Percentiles rank a stretch among this genome's conserved stretches.
phyloP scores from a whole-genome alignment of 2,797 vertebrate species.

The Myotis findleyi region DNA sequence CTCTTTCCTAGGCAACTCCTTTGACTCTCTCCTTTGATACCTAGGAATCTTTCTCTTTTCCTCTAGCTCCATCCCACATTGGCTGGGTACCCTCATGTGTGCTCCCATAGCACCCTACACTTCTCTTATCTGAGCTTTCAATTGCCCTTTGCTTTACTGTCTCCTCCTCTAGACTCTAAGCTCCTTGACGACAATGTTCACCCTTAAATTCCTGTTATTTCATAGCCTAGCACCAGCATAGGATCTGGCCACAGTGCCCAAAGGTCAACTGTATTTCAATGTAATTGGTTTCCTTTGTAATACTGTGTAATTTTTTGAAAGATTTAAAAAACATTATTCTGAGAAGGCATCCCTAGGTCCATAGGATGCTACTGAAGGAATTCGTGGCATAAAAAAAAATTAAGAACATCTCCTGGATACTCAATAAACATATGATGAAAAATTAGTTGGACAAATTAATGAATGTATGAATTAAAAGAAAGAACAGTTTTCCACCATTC shows the following conservation, averaged over 20 bases:
- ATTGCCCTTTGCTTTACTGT: not conserved
- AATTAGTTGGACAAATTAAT: not conserved
- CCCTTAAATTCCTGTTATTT: not conserved
- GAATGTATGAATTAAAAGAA: not conserved
- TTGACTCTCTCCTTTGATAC: not conserved
- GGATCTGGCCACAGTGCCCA: not conserved
- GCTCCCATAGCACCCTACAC: not conserved
- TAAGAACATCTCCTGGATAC: slow-evolving; percentile 28
- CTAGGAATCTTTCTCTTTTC: slow-evolving; percentile 1
- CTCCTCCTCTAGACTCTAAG: not conserved
- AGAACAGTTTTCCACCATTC: not conserved
- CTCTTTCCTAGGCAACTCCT: not conserved
- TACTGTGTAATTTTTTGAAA: not conserved
- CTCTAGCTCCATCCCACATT: not conserved
- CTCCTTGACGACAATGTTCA: not conserved
- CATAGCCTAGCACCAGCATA: not conserved
- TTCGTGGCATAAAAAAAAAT: not conserved
- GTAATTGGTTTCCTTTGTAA: slow-evolving; percentile 2
- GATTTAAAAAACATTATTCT: not conserved
- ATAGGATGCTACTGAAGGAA: not conserved
- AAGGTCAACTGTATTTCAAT: not conserved
- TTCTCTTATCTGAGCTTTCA: not conserved
- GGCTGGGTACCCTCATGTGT: not conserved
- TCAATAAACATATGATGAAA: slow-evolving; percentile 3
- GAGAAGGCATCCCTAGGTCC: not conserved